Conservation (phyloP, 2,797 vertebrate genomes). For the Anolis apletophallus region DNA sequence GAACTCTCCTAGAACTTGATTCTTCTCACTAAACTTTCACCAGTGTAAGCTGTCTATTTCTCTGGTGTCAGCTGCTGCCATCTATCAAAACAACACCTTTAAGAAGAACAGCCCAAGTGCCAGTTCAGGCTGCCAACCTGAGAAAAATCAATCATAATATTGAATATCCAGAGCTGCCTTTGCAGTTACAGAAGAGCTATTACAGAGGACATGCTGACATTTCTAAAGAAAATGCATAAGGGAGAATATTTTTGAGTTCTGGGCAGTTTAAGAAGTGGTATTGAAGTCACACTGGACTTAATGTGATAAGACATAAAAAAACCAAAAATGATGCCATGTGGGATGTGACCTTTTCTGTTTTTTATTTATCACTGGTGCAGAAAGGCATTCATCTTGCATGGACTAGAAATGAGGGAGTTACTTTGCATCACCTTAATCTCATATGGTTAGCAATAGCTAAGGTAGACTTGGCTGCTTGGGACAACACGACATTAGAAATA, state of each 20-base stretch:
- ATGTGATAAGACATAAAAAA: neutral
- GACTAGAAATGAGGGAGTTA: neutral
- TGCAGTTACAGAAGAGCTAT: slow-evolving; percentile 11
- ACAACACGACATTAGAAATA: neutral
- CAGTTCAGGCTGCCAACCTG: neutral
- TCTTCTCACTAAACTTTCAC: slow-evolving; percentile 24
- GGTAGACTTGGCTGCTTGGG: neutral
- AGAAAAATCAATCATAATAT: slow-evolving; percentile 45
- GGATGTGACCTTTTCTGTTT: neutral
- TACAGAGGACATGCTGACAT: slow-evolving; percentile 23
- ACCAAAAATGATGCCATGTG: neutral
- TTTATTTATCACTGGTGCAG: neutral
- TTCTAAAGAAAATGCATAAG: neutral
- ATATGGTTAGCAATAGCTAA: neutral
- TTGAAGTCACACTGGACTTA: neutral
- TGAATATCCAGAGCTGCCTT: neutral
- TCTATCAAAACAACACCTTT: slow-evolving; percentile 14
- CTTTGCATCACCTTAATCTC: neutral
- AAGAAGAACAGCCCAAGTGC: slow-evolving; percentile 26
- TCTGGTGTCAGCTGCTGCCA: neutral
- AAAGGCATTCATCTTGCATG: neutral
- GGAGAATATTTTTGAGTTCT: neutral
- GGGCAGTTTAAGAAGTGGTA: neutral
- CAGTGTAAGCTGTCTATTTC: slow-evolving; percentile 2
- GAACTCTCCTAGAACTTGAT: slow-evolving; percentile 4